phyloP scores from a whole-genome alignment of 2,113 vertebrate genomes.

The Notiomystis cincta region DNA sequence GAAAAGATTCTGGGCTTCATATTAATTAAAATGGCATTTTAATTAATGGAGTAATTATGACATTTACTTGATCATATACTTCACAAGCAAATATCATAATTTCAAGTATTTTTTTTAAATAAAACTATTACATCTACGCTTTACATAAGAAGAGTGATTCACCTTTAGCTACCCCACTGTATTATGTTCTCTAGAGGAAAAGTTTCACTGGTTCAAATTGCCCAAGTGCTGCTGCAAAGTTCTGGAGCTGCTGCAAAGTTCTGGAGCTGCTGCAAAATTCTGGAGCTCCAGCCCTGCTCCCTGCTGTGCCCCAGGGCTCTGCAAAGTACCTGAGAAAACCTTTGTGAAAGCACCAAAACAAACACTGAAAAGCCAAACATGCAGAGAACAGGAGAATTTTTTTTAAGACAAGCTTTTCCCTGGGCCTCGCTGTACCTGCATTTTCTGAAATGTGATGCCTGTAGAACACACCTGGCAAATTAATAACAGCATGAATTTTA shows the following conservation, averaged over 20 bases:
- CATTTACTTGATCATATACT: background rate
- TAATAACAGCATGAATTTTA: background rate
- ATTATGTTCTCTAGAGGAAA: background rate
- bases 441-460: background rate
- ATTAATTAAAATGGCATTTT: background rate
- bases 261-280: background rate
- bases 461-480: background rate
- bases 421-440: background rate
- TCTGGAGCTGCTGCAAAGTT: background rate
- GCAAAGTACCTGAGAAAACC: background rate
- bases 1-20: background rate
- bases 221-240: accelerated
- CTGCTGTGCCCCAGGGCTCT: background rate
- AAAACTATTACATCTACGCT: background rate
- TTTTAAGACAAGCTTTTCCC: background rate
- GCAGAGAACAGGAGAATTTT: background rate
- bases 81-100: background rate
- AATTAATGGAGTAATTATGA: background rate
- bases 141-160: background rate
- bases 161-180: background rate
- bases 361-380: background rate
- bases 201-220: background rate
- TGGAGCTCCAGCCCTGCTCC: background rate
- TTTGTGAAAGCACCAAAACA: background rate
- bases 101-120: background rate